Base-by-base conservation (phyloP, 1,140 invertebrate genomes). In the Cotesia vestalis region DNA sequence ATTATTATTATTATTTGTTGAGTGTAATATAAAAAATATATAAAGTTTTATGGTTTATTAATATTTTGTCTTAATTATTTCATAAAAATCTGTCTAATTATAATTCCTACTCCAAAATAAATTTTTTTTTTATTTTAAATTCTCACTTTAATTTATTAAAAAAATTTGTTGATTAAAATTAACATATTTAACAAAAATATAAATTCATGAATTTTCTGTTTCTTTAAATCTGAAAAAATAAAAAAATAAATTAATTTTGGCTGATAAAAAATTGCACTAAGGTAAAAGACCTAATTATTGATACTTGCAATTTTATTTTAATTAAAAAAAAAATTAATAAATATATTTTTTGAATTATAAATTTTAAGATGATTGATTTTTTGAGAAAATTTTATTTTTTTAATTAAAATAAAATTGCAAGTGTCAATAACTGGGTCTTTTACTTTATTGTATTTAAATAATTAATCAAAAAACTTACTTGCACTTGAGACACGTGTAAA, bases 401-500 rank as follows among this genome's bases (percentile, higher is more conserved):
- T n/a, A 17, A 17, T 17, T 17, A 17, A 1, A 17, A 17, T 17
- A 17, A 17, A 17, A 17, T 17, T 17, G 17, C 17, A 17, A 17
- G 17, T 17, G 17, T 17, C 17, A 17, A 17, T 17, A 17, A 1
- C 1, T 17, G 17, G 17, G 17, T 17, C 17, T 17, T 17, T 17
- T 17, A 17, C 17, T 1, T 17, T 46, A 9, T 66, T 66, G 12
- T 38, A 14, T 34, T 17, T 9, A 4, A 3, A n/a, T 59, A 59
- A 62, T 38, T 4, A 46, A 69, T 53, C 17, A 8, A 36, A 34
- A 40, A 77, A 90, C 91, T 79, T 90, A 95, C 93, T 94, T 94
- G 94, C 98, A 99, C 80, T 95, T 93, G 20, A 93, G 91, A 88
- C 98, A 99, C 3, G 95, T 97, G 77, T 97, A 99, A 86, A 99